These are phyloP conservation scores for Cantharis rustica DNA, from an alignment of 2,888 invertebrate genomes.

Conservation along the genomic window DNA sequence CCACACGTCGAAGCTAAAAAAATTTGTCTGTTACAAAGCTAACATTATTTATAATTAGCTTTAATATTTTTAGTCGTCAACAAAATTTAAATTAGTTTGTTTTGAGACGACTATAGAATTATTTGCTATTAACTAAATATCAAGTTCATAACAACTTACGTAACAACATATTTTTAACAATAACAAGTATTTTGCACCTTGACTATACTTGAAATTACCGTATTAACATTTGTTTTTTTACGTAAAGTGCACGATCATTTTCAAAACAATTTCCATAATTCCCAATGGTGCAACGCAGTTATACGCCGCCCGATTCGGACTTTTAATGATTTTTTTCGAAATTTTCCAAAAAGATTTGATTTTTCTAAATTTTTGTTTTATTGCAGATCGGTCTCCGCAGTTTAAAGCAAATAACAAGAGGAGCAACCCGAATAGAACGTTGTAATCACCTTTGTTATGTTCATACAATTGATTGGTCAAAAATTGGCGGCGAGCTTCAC, in stretches of 20 bases:
- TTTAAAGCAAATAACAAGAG: constrained; percentile 76
- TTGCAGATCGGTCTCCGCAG: constrained; percentile 75
- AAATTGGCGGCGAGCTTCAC: constrained; percentile 46
- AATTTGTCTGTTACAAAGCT: neutral
- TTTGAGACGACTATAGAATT: neutral
- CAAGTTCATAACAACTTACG: neutral
- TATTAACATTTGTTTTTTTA: neutral
- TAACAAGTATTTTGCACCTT: neutral
- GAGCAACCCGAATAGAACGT: constrained; percentile 78
- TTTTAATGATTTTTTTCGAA: too few species aligned
- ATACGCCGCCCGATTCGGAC: neutral
- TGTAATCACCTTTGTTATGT: constrained; percentile 79
- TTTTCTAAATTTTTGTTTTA: constrained; percentile 33
- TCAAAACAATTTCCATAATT: neutral
- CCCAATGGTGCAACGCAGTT: neutral
- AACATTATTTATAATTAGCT: neutral
- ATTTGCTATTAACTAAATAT: neutral
- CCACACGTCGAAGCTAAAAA: neutral
- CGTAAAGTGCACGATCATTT: neutral
- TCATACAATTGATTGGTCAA: constrained; percentile 70
- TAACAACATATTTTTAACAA: neutral
- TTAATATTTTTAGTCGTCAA: neutral
- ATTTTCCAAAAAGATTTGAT: neutral
- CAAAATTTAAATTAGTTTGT: neutral
- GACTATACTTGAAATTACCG: neutral